Conservation (phyloP, 2,113 vertebrate genomes). For the human region DNA sequence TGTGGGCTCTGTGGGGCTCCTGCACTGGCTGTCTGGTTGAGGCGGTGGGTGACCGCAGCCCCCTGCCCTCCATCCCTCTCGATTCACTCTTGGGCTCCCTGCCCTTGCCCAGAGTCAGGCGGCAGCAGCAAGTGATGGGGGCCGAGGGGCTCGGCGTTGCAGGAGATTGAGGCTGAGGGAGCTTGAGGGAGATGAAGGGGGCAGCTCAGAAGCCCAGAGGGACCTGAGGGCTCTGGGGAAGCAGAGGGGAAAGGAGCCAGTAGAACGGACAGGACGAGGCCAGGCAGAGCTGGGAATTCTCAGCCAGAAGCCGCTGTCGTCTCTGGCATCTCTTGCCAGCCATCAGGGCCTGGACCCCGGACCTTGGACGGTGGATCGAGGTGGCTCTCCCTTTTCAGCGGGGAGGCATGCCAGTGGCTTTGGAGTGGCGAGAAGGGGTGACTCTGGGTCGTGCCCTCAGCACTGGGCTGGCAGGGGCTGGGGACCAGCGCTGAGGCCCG, state of each 20-base stretch:
- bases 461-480: neutral
- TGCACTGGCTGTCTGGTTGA: neutral
- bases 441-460: neutral
- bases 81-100: neutral
- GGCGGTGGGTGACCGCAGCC: too few relatives aligned
- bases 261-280: accelerated
- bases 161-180: neutral
- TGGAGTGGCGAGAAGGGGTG: neutral
- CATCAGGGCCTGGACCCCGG: neutral
- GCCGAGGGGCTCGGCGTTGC: accelerated
- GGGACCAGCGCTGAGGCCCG: neutral
- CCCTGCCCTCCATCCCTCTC: neutral
- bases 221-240: neutral
- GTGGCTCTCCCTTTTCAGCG: neutral
- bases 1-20: neutral
- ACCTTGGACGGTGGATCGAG: neutral
- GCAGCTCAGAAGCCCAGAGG: neutral
- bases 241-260: neutral
- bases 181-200: neutral
- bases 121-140: accelerated
- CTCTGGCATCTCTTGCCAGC: too few relatives aligned
- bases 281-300: neutral
- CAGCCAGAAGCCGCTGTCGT: too few relatives aligned
- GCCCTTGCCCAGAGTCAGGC: neutral
- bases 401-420: neutral